Percentiles rank a stretch among this genome's conserved stretches.
Conservation (phyloP, 1,140 invertebrate species). For the Ceratina japonica region DNA sequence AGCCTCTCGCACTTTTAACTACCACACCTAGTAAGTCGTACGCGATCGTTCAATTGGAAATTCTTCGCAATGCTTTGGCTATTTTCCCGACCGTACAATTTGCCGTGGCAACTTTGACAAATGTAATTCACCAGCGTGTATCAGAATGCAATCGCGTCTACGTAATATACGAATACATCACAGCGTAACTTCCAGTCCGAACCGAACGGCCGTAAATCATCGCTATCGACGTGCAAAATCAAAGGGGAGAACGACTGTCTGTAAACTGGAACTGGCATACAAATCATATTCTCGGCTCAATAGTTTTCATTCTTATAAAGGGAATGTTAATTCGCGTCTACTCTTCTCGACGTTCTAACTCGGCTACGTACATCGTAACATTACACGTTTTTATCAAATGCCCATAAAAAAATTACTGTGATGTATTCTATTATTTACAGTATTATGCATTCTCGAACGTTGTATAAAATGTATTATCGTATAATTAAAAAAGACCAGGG, state of each 20-base stretch:
- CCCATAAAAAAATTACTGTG: slow-evolving; percentile 38
- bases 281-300: no score
- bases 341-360: not conserved
- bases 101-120: slow-evolving; percentile 3
- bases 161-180: slow-evolving; percentile 48
- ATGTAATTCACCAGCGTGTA: not conserved
- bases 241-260: not conserved
- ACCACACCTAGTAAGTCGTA: slow-evolving; percentile 22
- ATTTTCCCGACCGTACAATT: slow-evolving; percentile 7
- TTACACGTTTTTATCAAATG: slow-evolving; percentile 24
- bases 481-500: slow-evolving; percentile 6
- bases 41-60: slow-evolving; percentile 16
- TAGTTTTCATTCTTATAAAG: no score
- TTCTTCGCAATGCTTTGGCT: slow-evolving; percentile 42
- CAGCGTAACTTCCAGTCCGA: slow-evolving; percentile 10
- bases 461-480: slow-evolving; percentile 28
- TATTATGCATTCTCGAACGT: slow-evolving; percentile 17
- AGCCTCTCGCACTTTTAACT: slow-evolving; percentile 28
- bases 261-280: no score
- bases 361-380: not conserved
- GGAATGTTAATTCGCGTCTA: slow-evolving; percentile 4
- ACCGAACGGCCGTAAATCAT: no score
- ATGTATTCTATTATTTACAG: slow-evolving; percentile 44
- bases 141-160: slow-evolving; percentile 31
- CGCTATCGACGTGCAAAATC: no score